These are phyloP conservation scores for Notothenia rossii DNA, from an alignment of 2,113 vertebrate genomes.

Conservation along the genomic window DNA sequence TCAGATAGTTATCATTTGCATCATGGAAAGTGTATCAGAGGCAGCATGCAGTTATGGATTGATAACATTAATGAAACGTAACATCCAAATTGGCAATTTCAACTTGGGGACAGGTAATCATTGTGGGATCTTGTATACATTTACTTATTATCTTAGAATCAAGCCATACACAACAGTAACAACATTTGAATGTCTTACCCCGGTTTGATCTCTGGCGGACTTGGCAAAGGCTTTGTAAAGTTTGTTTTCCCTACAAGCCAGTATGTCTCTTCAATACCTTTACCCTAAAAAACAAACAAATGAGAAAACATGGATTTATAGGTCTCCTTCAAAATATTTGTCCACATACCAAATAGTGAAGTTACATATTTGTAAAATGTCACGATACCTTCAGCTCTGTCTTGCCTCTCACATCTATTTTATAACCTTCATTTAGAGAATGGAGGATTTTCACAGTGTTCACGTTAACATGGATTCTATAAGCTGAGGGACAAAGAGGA, in stretches of 20 bases:
- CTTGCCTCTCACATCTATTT: constrained; percentile 89
- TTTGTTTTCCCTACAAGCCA: constrained; percentile 91
- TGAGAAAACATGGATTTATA: neutral
- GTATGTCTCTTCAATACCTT: constrained; percentile 93
- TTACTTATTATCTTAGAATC: neutral
- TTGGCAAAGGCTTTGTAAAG: constrained; percentile 90
- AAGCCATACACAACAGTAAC: neutral
- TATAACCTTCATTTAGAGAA: constrained; percentile 90
- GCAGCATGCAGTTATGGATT: neutral
- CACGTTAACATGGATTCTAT: constrained; percentile 93
- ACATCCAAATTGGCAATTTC: neutral
- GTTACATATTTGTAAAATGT: neutral
- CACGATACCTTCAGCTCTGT: constrained; percentile 91
- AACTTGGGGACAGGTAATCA: neutral
- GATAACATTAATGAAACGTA: neutral
- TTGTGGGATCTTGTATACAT: neutral
- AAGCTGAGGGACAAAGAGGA: constrained; percentile 83
- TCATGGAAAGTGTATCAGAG: constrained; percentile 14
- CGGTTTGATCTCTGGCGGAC: constrained; percentile 88
- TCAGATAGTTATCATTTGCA: constrained; percentile 54
- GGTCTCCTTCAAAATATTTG: neutral
- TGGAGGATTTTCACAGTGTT: constrained; percentile 89
- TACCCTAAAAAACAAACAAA: constrained; percentile 83
- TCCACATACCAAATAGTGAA: neutral
- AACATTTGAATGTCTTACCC: constrained; percentile 84